Conservation (phyloP, 2,888 invertebrate genomes). For the Rhyacophila evoluta region DNA sequence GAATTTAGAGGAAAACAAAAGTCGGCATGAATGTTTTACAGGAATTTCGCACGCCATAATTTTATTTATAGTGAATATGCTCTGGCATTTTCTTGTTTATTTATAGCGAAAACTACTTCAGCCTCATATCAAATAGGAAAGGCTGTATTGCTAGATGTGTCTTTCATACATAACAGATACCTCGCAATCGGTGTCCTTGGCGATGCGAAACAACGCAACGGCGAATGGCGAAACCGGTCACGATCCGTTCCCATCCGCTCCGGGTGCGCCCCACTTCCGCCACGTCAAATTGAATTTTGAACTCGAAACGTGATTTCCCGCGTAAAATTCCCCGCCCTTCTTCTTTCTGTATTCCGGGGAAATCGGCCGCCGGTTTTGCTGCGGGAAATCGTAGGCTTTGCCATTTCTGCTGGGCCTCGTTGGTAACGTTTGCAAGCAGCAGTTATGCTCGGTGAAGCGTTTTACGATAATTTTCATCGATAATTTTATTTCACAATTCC, state of each 20-base stretch:
- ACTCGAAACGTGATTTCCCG: conserved; percentile 49
- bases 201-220: background rate
- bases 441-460: too few relatives aligned
- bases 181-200: background rate
- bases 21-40: background rate
- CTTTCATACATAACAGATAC: background rate
- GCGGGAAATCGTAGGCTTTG: background rate
- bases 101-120: background rate
- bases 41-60: background rate
- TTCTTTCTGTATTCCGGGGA: background rate
- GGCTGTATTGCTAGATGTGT: background rate
- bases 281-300: conserved; percentile 46
- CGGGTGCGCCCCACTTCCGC: conserved; percentile 27
- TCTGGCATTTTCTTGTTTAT: background rate
- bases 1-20: background rate
- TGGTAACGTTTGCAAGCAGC: background rate
- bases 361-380: background rate
- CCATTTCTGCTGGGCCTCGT: background rate
- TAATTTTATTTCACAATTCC: too few relatives aligned
- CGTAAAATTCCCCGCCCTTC: background rate
- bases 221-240: conserved; percentile 18
- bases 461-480: background rate
- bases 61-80: too few relatives aligned
- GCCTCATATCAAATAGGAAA: background rate
- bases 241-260: background rate